Conservation (phyloP, 2,113 vertebrate species). For the Anseranas semipalmata region DNA sequence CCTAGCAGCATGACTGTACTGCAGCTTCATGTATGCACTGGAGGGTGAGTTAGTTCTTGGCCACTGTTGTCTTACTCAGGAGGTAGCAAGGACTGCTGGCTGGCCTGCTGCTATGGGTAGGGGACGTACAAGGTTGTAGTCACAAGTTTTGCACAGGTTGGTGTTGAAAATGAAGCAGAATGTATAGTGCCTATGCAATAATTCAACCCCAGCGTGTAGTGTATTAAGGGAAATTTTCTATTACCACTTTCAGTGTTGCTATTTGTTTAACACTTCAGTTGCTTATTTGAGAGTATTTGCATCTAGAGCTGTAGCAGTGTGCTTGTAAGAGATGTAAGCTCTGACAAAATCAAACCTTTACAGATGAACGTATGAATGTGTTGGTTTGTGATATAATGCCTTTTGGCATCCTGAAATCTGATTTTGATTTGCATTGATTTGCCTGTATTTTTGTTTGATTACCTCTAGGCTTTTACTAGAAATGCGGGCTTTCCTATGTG, state of each 20-base stretch:
- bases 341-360: background rate
- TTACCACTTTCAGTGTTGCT: background rate
- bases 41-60: background rate
- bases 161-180: background rate
- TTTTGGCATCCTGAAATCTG: background rate
- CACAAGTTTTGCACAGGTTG: background rate
- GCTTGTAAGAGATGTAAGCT: background rate
- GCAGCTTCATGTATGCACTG: background rate
- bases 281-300: background rate
- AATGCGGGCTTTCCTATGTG: background rate
- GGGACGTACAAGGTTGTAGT: background rate
- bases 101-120: background rate
- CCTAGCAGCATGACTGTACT: background rate
- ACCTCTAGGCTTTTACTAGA: background rate
- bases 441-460: background rate
- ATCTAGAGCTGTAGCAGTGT: background rate
- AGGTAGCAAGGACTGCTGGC: background rate
- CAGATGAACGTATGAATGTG: accelerated
- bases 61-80: background rate
- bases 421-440: conserved; percentile 3
- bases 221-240: background rate
- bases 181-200: background rate
- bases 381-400: background rate
- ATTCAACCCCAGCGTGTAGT: background rate
- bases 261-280: background rate